Conservation (phyloP, 2,113 vertebrate species). For the Callionymus lyra region DNA sequence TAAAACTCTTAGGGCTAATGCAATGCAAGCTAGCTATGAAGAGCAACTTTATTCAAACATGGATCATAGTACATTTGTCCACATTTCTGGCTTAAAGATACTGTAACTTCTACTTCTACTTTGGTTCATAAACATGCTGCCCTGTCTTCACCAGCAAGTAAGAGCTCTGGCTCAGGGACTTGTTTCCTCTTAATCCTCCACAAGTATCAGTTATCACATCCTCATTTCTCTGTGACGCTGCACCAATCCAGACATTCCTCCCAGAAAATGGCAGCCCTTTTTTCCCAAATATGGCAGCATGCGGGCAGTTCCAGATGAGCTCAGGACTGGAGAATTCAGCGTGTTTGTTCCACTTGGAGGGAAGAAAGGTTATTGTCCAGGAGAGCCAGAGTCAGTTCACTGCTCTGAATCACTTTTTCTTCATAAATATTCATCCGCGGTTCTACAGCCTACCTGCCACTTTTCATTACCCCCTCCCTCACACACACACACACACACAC, state of each 20-base stretch:
- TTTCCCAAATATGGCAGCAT: constrained; percentile 52
- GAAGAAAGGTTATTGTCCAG: constrained; percentile 26
- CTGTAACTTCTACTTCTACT: no score
- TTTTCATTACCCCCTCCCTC: constrained; percentile 25
- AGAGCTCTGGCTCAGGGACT: neutral
- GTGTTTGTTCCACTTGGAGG: constrained; percentile 16
- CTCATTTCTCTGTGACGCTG: constrained; percentile 18
- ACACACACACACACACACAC: constrained; percentile 14
- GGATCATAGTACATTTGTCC: no score
- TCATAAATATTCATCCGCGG: constrained; percentile 31
- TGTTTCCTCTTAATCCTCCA: constrained; percentile 5
- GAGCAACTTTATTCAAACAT: no score
- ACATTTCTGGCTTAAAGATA: no score
- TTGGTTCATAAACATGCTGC: no score
- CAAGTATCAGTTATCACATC: constrained; percentile 2
- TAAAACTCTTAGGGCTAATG: no score
- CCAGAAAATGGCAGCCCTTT: constrained; percentile 20
- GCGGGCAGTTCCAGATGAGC: constrained; percentile 28
- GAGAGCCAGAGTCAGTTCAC: no score
- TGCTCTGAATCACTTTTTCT: no score
- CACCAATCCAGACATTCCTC: constrained; percentile 29
- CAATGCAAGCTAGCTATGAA: no score
- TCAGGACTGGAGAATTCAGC: constrained; percentile 16
- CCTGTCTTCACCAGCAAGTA: no score
- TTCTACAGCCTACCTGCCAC: constrained; percentile 38